These are phyloP conservation scores for Drosophila seguyi DNA, from an alignment of 1,140 invertebrate genomes.

Conservation along the genomic window DNA sequence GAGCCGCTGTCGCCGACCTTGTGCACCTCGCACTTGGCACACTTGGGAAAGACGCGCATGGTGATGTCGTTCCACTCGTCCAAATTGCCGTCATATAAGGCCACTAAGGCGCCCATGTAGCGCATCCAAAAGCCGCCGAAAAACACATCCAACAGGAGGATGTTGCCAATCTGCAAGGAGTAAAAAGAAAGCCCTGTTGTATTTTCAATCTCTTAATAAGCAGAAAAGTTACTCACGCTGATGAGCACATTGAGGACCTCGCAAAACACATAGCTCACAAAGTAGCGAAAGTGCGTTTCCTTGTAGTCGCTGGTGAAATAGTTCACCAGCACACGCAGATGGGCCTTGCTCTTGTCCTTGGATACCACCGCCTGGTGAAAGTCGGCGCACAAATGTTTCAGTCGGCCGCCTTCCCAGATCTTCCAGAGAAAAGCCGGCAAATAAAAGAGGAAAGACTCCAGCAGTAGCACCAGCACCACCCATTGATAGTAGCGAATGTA, in stretches of 20 bases:
- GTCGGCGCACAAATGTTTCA: slow-evolving; percentile 86
- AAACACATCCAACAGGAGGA: slow-evolving; percentile 89
- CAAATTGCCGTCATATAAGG: slow-evolving; percentile 84
- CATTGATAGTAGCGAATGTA: slow-evolving; percentile 95
- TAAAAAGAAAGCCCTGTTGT: background rate
- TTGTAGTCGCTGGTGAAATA: slow-evolving; percentile 87
- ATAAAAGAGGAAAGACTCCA: slow-evolving; percentile 92
- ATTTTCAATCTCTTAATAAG: too few species aligned
- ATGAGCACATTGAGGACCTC: slow-evolving; percentile 90
- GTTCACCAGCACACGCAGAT: slow-evolving; percentile 86
- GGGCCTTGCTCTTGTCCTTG: slow-evolving; percentile 86
- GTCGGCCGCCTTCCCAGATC: slow-evolving; percentile 89
- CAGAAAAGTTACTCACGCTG: slow-evolving; percentile 86
- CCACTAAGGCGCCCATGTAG: slow-evolving; percentile 88
- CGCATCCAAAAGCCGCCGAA: slow-evolving; percentile 90
- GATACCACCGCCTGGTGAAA: slow-evolving; percentile 70
- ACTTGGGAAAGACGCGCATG: slow-evolving; percentile 89
- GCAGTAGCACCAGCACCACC: slow-evolving; percentile 92
- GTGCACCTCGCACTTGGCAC: slow-evolving; percentile 92
- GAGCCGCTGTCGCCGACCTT: slow-evolving; percentile 88
- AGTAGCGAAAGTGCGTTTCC: slow-evolving; percentile 89
- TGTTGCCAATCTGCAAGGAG: slow-evolving; percentile 86
- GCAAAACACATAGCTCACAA: slow-evolving; percentile 89
- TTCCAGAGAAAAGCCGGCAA: slow-evolving; percentile 92
- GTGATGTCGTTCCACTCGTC: slow-evolving; percentile 86